Base-by-base conservation (phyloP, 2,113 vertebrate genomes). In the Ploceus nigricollis region DNA sequence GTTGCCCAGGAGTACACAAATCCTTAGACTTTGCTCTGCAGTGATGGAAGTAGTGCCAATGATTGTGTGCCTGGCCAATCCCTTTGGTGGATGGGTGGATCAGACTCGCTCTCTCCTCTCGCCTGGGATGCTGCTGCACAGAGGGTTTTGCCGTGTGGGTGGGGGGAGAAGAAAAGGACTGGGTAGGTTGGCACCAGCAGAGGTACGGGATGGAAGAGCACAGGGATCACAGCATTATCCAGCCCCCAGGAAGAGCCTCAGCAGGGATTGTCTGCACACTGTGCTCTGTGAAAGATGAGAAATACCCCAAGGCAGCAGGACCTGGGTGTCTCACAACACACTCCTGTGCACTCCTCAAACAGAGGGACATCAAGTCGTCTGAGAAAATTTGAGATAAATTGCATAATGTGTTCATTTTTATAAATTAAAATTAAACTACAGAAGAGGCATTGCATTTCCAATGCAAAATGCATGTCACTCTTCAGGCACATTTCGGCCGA, bases 1-100 rank as follows among this genome's bases (percentile, higher is more conserved):
- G 89, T 95, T 97, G 91, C 66, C 93, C 96, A 79, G 92, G 94
- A 97, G 96, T 37, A 53, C 79, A 76, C 82, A 95, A 92, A 95
- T 93, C 96, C 87, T 22, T 84, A 57, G 93, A 76, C 86, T 95
- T 96, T 92, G 87, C 93, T 91, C 77, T 40, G 90, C 72, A 51
- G 89, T 78, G 72, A 11, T 83, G 89, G 95, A 88, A 96, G 82
- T 54, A 42, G 96, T 94, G 93, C 95, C 75, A 78, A 3, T 18
- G 80, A 39, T 72, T 87, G 94, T 92, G 91, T 85, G 90, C 81
- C 75, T 54, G 82, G 78, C 92, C 35, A 53, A 77, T 94, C 54
- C 82, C 96, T 89, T 91, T 75, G 97, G 95, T 21, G 50, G 60
- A 19, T 82, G 92, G 93, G 70, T 96, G 96, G 97, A 93, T 97